Conservation (phyloP, 2,888 invertebrate species). For the Pteria penguin region DNA sequence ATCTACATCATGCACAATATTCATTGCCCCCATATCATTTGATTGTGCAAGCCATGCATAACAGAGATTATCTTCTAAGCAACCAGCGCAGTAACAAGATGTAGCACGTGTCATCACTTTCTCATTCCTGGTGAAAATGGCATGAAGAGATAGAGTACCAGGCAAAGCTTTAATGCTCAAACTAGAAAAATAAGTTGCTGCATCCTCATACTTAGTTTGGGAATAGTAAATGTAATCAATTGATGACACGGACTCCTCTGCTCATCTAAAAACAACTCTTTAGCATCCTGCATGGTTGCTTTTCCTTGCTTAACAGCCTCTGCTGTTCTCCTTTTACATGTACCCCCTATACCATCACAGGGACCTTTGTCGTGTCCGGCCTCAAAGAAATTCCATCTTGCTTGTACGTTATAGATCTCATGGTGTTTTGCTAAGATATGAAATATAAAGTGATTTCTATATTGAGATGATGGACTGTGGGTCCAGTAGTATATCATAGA, state of each 20-base stretch:
- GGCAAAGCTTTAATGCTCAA: background rate
- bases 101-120: background rate
- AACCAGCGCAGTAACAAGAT: background rate
- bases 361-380: constrained; percentile 47
- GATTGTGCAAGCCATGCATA: background rate
- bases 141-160: background rate
- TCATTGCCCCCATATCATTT: too few species aligned
- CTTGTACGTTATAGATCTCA: constrained; percentile 27
- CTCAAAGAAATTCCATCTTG: constrained; percentile 48
- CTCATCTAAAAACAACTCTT: background rate
- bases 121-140: background rate
- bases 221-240: background rate
- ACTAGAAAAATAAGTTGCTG: background rate
- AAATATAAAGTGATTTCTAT: constrained; percentile 49
- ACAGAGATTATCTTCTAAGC: background rate
- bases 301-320: constrained; percentile 45
- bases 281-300: constrained; percentile 20
- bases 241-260: background rate
- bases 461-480: constrained; percentile 52
- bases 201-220: background rate
- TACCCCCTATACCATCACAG: constrained; percentile 49
- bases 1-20: too few species aligned
- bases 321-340: constrained; percentile 33
- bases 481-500: constrained; percentile 47
- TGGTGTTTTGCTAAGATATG: constrained; percentile 23